These are phyloP conservation scores for Brachyopa scutellaris DNA, from an alignment of 2,888 invertebrate genomes.

Conservation along the genomic window DNA sequence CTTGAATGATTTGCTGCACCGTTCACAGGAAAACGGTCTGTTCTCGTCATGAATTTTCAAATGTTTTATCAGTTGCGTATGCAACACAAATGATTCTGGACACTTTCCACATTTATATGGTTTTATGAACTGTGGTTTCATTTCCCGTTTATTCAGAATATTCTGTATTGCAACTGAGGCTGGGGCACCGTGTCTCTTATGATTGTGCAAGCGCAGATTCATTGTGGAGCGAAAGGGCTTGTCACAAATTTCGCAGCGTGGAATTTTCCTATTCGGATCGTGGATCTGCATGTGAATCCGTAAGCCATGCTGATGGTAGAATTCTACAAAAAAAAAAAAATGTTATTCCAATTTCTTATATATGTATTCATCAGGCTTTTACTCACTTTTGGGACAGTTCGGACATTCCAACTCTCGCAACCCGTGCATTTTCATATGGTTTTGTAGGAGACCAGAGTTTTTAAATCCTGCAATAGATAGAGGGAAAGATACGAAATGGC, in stretches of 20 bases:
- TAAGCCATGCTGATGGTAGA: constrained; percentile 19
- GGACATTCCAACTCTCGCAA: constrained; percentile 19
- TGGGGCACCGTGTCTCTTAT: constrained; percentile 36
- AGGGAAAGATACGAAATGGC: too few species aligned
- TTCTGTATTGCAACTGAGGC: constrained; percentile 1
- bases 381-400: constrained; percentile 29
- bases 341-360: background rate
- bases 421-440: constrained; percentile 15
- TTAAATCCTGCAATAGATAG: constrained; percentile 18
- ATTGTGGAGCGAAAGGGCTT: constrained; percentile 20
- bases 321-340: constrained; percentile 2
- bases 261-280: background rate
- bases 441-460: background rate
- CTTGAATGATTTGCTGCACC: constrained; percentile 44
- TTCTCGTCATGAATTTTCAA: constrained; percentile 42
- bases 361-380: background rate
- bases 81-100: constrained; percentile 36
- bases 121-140: background rate
- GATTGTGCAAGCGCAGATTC: constrained; percentile 49
- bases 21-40: constrained; percentile 4
- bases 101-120: constrained; percentile 52
- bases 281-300: constrained; percentile 30
- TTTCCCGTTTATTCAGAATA: constrained; percentile 19
- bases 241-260: constrained; percentile 23
- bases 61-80: constrained; percentile 44